Evolutionary conservation across 2,888 invertebrate species (phyloP), one percentile per base, ranked within the genome.

Genomic region (Lasioglossum lativentre): DNA sequence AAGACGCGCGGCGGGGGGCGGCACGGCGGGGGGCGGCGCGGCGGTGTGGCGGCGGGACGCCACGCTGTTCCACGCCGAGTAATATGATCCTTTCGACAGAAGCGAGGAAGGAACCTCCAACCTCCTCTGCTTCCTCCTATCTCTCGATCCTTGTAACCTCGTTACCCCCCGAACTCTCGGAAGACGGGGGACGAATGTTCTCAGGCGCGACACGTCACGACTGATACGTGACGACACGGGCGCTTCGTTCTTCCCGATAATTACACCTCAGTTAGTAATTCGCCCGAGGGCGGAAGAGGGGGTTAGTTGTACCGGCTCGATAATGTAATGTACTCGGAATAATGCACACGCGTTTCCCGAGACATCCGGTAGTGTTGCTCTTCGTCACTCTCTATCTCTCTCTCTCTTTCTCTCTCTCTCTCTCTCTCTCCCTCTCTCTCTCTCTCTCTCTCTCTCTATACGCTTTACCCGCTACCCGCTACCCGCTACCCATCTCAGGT

Each of bases 31-130:
- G 2, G 27, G 5, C 4, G n/a, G n/a, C 2, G 27, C 2, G 27
- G 5, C 16, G 63, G 2, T 12, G 4, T 3, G 4, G 52, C 23
- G 23, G 52, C 63, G 5, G 30, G 16, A 16, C 63, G 27, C 66
- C 66, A 19, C 66, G 8, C 34, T 23, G 34, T 34, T 19, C 66
- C 4, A 23, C 30, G 73, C 71, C 80, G 83, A 70, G 80, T 90
- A 90, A 90, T 89, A 88, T 86, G 90, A 90, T 90, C 90, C 89
- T 90, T 90, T 90, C 89, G 86, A 89, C 86, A 81, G 86, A 73
- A 80, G 76, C 77, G 66, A 80, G 85, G 74, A 81, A 80, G 84
- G 83, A 82, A 84, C 83, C 86, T 40, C 73, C 83, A 77, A 82
- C 72, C 80, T 83, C 78, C 68, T 72, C 40, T 74, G 56, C 74